Evolutionary conservation across 2,113 vertebrate species (phyloP).

Genomic region (Oncorhynchus gorbuscha): DNA sequence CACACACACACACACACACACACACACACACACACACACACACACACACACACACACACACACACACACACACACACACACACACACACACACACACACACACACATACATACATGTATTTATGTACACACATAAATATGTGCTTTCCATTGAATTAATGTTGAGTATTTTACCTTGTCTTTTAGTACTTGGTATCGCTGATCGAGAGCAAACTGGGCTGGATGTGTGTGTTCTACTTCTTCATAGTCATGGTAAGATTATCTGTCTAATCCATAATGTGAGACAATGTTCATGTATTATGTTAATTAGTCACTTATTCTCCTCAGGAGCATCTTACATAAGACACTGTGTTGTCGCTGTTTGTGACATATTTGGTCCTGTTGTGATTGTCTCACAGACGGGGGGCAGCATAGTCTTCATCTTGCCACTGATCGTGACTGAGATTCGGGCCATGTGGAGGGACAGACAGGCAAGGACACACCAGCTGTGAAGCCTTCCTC

Average conservation of each 20-base stretch:
- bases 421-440: slow-evolving; percentile 78
- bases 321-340: background rate
- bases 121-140: background rate
- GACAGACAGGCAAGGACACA: slow-evolving; percentile 58
- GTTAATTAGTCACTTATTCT: background rate
- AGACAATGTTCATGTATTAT: background rate
- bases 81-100: background rate
- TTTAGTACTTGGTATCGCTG: slow-evolving; percentile 91
- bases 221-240: slow-evolving; percentile 97
- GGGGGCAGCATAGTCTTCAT: slow-evolving; percentile 87
- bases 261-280: background rate
- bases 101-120: background rate
- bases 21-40: background rate
- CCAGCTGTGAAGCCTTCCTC: slow-evolving; percentile 60
- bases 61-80: background rate
- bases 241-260: slow-evolving; percentile 90
- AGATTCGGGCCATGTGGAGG: slow-evolving; percentile 73
- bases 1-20: background rate
- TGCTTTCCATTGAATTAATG: background rate
- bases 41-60: background rate
- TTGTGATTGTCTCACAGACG: slow-evolving; percentile 72
- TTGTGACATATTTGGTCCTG: background rate
- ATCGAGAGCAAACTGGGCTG: slow-evolving; percentile 88
- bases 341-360: background rate
- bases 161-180: slow-evolving; percentile 1